A percentile compares a stretch with the other conserved stretches of the same genome.
Evolutionary conservation across 2,113 vertebrate genomes (phyloP).

Genomic region (Podarcis raffonei): DNA sequence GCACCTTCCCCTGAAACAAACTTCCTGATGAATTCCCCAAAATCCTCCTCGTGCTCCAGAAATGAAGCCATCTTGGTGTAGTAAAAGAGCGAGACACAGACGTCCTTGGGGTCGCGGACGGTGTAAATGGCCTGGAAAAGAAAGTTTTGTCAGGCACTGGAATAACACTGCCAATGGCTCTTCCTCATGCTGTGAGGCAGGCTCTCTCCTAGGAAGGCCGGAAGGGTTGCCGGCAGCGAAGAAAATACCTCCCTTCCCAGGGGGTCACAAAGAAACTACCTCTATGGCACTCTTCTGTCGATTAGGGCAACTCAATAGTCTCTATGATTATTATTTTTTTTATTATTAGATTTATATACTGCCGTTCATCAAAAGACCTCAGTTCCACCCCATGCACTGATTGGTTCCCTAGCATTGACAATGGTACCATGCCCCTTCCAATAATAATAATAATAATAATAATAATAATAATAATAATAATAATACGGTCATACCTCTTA

Average conservation of each 20-base stretch:
- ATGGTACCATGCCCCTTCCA: too few species aligned
- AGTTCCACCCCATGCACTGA: too few species aligned
- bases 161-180: neutral
- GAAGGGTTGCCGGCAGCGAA: neutral
- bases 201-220: neutral
- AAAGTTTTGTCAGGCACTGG: neutral
- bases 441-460: too few species aligned
- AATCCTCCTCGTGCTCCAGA: constrained; percentile 35
- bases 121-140: constrained; percentile 63
- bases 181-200: neutral
- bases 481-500: too few species aligned
- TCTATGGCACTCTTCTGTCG: neutral
- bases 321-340: too few species aligned
- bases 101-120: constrained; percentile 60
- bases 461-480: too few species aligned
- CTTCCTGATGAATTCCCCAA: constrained; percentile 31
- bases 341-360: too few species aligned
- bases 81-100: constrained; percentile 63
- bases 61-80: constrained; percentile 64
- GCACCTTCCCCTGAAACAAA: constrained; percentile 42
- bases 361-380: too few species aligned
- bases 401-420: neutral
- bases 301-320: neutral
- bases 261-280: neutral
- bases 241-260: neutral